Base-by-base conservation (phyloP, 2,888 invertebrate species). In the Subacronicta megacephala region DNA sequence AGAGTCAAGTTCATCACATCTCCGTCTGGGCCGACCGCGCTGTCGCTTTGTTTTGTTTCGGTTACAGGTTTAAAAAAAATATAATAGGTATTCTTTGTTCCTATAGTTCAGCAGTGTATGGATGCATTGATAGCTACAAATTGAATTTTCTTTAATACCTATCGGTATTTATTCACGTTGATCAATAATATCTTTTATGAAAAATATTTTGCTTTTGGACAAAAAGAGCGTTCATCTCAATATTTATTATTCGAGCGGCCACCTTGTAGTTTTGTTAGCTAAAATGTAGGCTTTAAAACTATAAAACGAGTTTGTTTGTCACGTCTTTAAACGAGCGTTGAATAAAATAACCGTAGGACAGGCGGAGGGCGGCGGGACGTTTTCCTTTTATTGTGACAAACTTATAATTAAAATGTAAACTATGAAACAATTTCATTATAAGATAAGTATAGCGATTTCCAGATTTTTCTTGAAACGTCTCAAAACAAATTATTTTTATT, bases 281-380 rank as follows among this genome's bases (percentile, higher is more conserved):
- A 59, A 55, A 59, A 59, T 52, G 16, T 18, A 42, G n/a, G 17
- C 45, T 29, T 49, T 54, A 33, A 38, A 70, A 68, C 42, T 49
- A 52, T 45, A 46, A 37, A 58, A 51, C 16, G 43, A 47, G 29
- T 33, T 37, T 29, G 35, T 47, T 49, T n/a, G 35, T 16, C 18
- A 36, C 36, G 26, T 42, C 42, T 42, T 56, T 41, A 44, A 56
- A 57, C 57, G 64, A 55, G 54, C 9, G 5, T 31, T 42, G 49
- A 58, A 59, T 64, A 50, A 46, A 63, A 35, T 18, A 7, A 35
- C 40, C 15, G 26, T 43, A 12, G 7, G 20, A 5, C 15, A 18
- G 23, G 13, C 15, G 23, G 31, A 23, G 31, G 23, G 13, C 15
- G 31, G 36, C 16, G 49, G 10, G 3, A 7, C 18, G 36, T 26